Evolutionary conservation across 2,113 vertebrate species (phyloP).

Genomic region (Zootoca vivipara): DNA sequence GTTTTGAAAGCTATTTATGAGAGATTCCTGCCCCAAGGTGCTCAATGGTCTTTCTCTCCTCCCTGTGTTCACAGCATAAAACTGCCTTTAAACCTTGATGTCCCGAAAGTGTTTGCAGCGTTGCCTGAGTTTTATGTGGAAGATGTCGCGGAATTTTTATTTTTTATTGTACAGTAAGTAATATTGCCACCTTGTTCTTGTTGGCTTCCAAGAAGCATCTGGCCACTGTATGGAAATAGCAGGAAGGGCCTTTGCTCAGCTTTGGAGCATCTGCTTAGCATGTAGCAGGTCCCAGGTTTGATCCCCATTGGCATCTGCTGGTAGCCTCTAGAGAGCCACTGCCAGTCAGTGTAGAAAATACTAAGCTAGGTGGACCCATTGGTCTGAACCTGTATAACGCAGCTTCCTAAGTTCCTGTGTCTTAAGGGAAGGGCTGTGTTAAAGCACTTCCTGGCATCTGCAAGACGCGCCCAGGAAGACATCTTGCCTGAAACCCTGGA

Average conservation of each 20-base stretch:
- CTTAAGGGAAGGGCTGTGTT: no score
- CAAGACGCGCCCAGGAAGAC: no score
- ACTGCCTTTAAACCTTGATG: constrained; percentile 92
- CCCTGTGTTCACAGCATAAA: constrained; percentile 78
- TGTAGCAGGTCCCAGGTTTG: no score
- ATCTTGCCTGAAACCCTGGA: no score
- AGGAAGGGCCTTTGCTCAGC: neutral
- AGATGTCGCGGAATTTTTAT: constrained; percentile 98
- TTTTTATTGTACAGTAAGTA: constrained; percentile 99
- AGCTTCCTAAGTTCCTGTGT: no score
- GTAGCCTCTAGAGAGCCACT: no score
- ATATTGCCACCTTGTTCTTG: neutral
- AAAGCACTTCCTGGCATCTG: no score
- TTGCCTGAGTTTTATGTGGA: constrained; percentile 98
- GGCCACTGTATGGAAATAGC: neutral
- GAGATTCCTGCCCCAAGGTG: neutral
- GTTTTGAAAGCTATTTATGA: neutral
- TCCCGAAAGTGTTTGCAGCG: constrained; percentile 96
- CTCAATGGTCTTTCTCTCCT: neutral
- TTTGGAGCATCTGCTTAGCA: no score
- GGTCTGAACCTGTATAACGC: no score
- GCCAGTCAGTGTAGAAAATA: no score
- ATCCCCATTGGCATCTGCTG: no score
- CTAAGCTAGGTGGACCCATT: no score
- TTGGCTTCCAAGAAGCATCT: neutral